These are phyloP conservation scores for Tokudaia muenninki DNA, from an alignment of 2,797 vertebrate genomes.

Conservation along the genomic window DNA sequence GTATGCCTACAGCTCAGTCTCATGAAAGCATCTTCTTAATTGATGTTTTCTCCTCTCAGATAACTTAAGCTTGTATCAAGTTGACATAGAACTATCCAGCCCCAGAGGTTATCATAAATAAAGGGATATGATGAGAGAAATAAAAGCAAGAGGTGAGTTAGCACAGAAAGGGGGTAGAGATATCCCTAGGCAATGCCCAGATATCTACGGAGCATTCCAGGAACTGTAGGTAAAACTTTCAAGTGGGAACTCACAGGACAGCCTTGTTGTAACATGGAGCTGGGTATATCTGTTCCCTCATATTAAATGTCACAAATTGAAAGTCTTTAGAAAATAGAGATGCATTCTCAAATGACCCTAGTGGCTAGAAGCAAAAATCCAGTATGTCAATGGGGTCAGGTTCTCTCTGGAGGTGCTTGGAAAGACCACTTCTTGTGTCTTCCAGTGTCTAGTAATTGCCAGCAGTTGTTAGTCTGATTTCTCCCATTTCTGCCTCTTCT, in stretches of 20 bases:
- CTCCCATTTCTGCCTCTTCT: background rate
- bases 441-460: background rate
- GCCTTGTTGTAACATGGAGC: background rate
- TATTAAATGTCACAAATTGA: background rate
- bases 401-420: background rate
- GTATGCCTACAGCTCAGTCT: background rate
- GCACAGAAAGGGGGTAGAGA: background rate
- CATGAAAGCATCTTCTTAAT: background rate
- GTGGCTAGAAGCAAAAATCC: background rate
- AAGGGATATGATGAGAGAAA: accelerated
- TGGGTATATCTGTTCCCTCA: background rate
- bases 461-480: background rate
- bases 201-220: background rate
- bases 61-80: background rate
- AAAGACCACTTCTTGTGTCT: background rate
- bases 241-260: background rate
- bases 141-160: background rate
- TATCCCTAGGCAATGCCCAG: background rate
- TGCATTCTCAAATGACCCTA: background rate
- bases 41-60: background rate
- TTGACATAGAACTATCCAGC: background rate
- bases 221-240: no score
- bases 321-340: background rate
- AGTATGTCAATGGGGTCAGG: background rate
- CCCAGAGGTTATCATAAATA: background rate